phyloP scores from a whole-genome alignment of 2,797 vertebrate species.

The Lepidocolaptes lacrymiger region DNA sequence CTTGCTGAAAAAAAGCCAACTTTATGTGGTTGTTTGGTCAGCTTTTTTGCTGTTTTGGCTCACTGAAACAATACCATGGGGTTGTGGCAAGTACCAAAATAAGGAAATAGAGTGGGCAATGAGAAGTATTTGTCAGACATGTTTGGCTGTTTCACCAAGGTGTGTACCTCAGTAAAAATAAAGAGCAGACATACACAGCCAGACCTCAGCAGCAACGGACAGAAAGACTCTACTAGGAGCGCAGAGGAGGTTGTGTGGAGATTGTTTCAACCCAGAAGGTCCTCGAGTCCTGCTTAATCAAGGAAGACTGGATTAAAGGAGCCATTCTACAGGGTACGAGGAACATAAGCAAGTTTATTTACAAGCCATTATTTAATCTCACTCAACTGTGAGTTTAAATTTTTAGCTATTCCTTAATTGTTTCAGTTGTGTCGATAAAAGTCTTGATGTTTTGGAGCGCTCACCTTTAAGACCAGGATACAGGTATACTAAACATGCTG shows the following conservation, averaged over 20 bases:
- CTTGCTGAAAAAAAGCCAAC: accelerated
- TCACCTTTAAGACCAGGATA: background rate
- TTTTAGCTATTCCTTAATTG: background rate
- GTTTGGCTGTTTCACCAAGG: background rate
- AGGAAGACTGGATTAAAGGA: background rate
- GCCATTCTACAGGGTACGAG: background rate
- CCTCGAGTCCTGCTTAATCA: background rate
- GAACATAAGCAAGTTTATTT: background rate
- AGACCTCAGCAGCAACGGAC: background rate
- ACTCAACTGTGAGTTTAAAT: background rate
- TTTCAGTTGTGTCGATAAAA: background rate
- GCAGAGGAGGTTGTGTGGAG: background rate
- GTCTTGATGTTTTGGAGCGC: background rate
- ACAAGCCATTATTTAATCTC: background rate
- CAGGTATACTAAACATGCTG: background rate
- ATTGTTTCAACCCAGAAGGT: background rate
- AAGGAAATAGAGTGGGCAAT: background rate
- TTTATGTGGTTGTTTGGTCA: background rate
- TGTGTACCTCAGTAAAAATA: background rate
- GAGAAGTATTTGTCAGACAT: background rate
- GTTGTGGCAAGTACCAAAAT: background rate
- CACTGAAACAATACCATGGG: background rate
- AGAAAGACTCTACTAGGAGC: background rate
- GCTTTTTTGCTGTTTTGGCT: background rate
- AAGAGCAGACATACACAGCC: background rate